A percentile compares a stretch with the other conserved stretches of the same genome.
phyloP scores from a whole-genome alignment of 2,113 vertebrate genomes.

The Potamarius usumacintae region DNA sequence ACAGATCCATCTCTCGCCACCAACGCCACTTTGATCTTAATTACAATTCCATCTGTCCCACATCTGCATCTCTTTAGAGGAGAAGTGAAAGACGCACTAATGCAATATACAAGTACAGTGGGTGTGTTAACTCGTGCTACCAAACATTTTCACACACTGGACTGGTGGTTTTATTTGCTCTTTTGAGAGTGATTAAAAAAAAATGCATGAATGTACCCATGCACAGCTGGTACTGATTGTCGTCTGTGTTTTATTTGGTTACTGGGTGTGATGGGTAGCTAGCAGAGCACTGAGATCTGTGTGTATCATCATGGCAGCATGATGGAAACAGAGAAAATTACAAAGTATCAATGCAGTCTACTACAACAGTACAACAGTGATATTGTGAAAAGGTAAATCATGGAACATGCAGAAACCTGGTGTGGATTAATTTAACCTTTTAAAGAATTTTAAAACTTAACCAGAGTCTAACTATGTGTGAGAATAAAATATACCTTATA shows the following conservation, averaged over 20 bases:
- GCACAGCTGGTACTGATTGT: conserved; percentile 9
- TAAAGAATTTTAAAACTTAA: neutral
- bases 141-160: conserved; percentile 29
- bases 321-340: neutral
- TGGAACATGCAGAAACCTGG: neutral
- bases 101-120: conserved; percentile 12
- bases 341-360: neutral
- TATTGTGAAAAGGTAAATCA: neutral
- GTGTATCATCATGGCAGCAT: neutral
- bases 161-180: conserved; percentile 41
- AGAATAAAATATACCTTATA: neutral
- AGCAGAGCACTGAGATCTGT: conserved; percentile 2
- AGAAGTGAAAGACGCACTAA: conserved; percentile 40
- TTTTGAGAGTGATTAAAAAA: conserved; percentile 15
- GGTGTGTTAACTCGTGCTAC: conserved; percentile 22
- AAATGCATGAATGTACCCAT: neutral
- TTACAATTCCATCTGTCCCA: conserved; percentile 54
- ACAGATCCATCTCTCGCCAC: conserved; percentile 1
- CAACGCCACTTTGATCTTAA: conserved; percentile 49
- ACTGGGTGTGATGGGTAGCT: conserved; percentile 26
- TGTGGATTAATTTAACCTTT: neutral
- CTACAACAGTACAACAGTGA: neutral
- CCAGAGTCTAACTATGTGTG: neutral
- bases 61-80: conserved; percentile 52
- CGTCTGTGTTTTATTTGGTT: conserved; percentile 31